Evolutionary conservation across 2,888 invertebrate species (phyloP), one percentile per base, ranked within the genome.

Genomic region (Azorinus chamasolen): DNA sequence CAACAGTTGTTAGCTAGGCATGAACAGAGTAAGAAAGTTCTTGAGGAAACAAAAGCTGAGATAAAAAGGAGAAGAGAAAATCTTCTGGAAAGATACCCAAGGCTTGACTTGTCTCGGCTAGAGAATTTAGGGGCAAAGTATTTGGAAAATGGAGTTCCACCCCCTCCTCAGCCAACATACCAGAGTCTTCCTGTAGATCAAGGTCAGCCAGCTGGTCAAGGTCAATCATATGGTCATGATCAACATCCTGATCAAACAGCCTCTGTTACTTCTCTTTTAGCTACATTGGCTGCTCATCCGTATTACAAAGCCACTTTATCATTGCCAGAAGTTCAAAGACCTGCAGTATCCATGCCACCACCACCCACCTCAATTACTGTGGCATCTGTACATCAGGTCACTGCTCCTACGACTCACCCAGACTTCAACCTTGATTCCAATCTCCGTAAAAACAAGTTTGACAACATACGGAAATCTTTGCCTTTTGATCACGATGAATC

Each of bases 401-500:
- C 55, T 53, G 48, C 66, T 1, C 63, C 76, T 27, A 39, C 58
- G 4, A 25, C 59, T 2, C 66, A 77, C 22, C 70, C 73, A 41
- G 55, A 64, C 58, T 59, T 80, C 0, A 55, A 76, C 27, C 50
- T 62, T 1, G 73, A 73, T 5, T 66, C 58, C 14, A 80, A 80
- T 45, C 65, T 80, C 14, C 25, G 76, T 51, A 70, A 81, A 57
- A 69, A 70, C 41, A 85, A 84, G 32, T 54, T 83, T 25, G 87
- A 88, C 51, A 76, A 74, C 27, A 80, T 89, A 10, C 63, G 87
- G 51, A 89, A 85, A 57, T 89, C 89, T 5, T 71, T 89, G 16
- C 83, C 88, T 14, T 89, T 89, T 72, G 87, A 88, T 61, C 80
- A 54, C 14, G 85, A 88, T 54, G 87, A 88, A n/a, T 81, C 86